These are phyloP conservation scores for Aphaenogaster ashmeadi DNA, from an alignment of 1,140 invertebrate genomes.

Conservation along the genomic window DNA sequence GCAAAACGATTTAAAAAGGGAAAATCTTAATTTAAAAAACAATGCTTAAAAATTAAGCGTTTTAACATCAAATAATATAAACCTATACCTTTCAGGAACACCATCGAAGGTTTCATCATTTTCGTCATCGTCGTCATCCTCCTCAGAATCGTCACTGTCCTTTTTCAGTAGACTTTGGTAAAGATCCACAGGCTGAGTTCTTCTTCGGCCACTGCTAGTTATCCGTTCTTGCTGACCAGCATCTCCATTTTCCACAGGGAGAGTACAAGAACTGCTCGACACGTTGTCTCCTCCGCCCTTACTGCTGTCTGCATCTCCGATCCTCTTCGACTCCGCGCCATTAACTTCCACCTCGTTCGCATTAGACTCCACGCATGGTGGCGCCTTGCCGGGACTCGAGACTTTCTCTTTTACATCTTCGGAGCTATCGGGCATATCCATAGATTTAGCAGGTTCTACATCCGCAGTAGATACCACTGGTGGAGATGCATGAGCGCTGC, in stretches of 20 bases:
- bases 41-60: constrained; percentile 18
- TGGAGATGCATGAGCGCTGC: constrained; percentile 78
- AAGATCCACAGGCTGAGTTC: constrained; percentile 72
- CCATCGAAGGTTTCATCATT: constrained; percentile 84
- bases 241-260: constrained; percentile 87
- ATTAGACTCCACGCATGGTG: constrained; percentile 73
- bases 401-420: constrained; percentile 87
- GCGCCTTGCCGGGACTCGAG: constrained; percentile 85
- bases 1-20: constrained; percentile 74
- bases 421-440: constrained; percentile 88
- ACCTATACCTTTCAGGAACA: constrained; percentile 78
- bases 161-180: constrained; percentile 77
- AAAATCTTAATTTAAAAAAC: background rate
- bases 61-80: constrained; percentile 65
- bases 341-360: constrained; percentile 81
- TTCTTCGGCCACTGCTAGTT: constrained; percentile 77
- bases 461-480: constrained; percentile 76
- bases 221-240: constrained; percentile 81
- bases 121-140: constrained; percentile 81
- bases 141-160: constrained; percentile 72
- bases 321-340: constrained; percentile 81
- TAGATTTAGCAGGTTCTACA: constrained; percentile 80
- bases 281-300: constrained; percentile 84
- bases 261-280: constrained; percentile 82
- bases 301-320: constrained; percentile 87